Percentiles rank a stretch among this genome's conserved stretches.
Evolutionary conservation across 2,113 vertebrate species (phyloP).

Genomic region (Castor canadensis): DNA sequence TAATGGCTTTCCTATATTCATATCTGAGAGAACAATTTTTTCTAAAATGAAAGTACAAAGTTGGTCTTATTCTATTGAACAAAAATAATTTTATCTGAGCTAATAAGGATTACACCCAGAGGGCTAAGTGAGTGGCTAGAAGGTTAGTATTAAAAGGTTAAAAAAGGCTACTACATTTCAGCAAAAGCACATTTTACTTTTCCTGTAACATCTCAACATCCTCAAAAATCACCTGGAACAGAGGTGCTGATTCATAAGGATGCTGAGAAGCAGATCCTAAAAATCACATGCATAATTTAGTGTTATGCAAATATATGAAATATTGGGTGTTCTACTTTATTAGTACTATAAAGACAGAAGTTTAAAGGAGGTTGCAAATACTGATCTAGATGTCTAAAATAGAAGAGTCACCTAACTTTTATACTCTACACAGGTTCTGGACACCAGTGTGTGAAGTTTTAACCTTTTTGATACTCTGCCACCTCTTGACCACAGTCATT

Average conservation of each 20-base stretch:
- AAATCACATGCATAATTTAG: background rate
- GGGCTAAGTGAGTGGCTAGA: background rate
- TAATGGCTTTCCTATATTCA: constrained; percentile 62
- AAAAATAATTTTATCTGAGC: constrained; percentile 56
- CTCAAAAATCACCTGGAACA: background rate
- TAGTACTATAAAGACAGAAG: background rate
- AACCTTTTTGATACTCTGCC: background rate
- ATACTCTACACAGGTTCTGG: background rate
- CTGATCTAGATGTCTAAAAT: background rate
- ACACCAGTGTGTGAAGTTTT: background rate
- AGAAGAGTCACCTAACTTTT: background rate
- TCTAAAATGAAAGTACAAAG: constrained; percentile 66
- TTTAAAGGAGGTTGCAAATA: background rate
- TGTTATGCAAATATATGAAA: background rate
- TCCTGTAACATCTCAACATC: background rate
- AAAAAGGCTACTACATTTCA: background rate
- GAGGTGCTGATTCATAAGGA: background rate
- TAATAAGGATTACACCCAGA: background rate
- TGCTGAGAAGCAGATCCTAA: background rate
- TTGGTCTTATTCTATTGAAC: constrained; percentile 65
- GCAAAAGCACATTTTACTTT: background rate
- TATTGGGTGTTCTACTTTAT: background rate
- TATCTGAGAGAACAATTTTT: constrained; percentile 63
- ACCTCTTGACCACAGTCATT: background rate
- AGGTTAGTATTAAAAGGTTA: background rate